Percentiles rank a stretch among this genome's conserved stretches.
phyloP scores from a whole-genome alignment of 2,888 invertebrate species.

The Spisula subtruncata region DNA sequence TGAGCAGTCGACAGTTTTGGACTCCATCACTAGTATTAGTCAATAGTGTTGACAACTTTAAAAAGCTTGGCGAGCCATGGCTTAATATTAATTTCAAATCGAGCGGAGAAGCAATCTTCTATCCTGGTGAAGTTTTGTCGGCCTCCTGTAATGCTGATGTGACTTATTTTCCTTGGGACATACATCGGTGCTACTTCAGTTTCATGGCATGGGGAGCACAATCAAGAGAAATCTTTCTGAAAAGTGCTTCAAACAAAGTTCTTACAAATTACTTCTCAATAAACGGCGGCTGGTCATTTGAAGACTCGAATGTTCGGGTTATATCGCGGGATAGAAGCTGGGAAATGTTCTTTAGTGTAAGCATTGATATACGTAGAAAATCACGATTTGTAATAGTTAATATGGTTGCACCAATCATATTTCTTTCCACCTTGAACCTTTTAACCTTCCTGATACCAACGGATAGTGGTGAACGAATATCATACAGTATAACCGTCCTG shows the following conservation, averaged over 20 bases:
- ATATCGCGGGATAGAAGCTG: not conserved
- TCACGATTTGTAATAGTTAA: slow-evolving; percentile 66
- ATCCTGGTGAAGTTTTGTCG: slow-evolving; percentile 25
- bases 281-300: not conserved
- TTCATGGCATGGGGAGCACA: not conserved
- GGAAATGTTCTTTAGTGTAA: not conserved
- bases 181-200: slow-evolving; percentile 16
- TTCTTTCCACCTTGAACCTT: slow-evolving; percentile 64
- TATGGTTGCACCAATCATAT: slow-evolving; percentile 66
- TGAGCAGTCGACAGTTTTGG: slow-evolving; percentile 59
- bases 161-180: slow-evolving; percentile 31
- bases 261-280: not conserved
- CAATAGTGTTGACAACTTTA: slow-evolving; percentile 25
- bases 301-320: not conserved
- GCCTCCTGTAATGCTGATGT: slow-evolving; percentile 30
- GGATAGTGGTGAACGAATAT: slow-evolving; percentile 68
- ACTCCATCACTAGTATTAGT: slow-evolving; percentile 52
- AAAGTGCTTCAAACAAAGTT: not conserved
- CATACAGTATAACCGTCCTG: slow-evolving; percentile 68
- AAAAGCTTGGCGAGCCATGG: not conserved
- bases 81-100: not conserved
- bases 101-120: not conserved
- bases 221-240: not conserved
- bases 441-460: slow-evolving; percentile 67
- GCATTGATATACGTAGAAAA: slow-evolving; percentile 29